Evolutionary conservation across 2,113 vertebrate species (phyloP), one percentile per base, ranked within the genome.

Genomic region (Brienomyrus longianalis): DNA sequence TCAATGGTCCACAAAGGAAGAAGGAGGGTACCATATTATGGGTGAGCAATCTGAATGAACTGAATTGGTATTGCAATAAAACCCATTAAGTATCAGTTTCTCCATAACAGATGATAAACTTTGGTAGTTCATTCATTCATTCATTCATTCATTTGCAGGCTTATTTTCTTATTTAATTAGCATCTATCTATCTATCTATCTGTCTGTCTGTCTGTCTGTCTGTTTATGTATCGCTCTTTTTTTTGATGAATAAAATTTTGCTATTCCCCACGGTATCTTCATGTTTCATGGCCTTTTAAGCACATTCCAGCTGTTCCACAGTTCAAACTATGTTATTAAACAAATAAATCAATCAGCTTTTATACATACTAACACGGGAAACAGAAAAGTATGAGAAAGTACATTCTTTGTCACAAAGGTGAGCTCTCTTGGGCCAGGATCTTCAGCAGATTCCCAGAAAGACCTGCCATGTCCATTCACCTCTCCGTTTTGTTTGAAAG

Each of bases 1-100:
- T 89, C 88, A 89, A 27, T 89, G 88, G 80, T 62, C 88, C 88
- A 35, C 80, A 85, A 89, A 89, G 88, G 83, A 84, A 80, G 77
- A 83, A 83, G 27, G 50, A 50, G 11, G 39, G 23, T 23, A 47
- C 19, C 51, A 89, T 62, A 84, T 62, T 84, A 85, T 84, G 77
- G 89, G 39, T 62, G 39, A 89, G 89, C 80, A 59, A 52, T 47
- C 17, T 85, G 77, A 89, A 84, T 85, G 77, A 89, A 84, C 45
- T 59, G 52, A 56, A 89, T 45, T 62, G 35, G 77, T 84, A 84
- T 59, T 89, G 80, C 77, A 89, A 52, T 62, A 89, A 84, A 84
- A 51, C 51, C 52, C 85, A 85, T 89, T 89, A 59, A 83, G 80
- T 59, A 51, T 45, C 21, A 84, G 77, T 52, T 48, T 59, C 77